Evolutionary conservation across 2,113 vertebrate species (phyloP).

Genomic region (Hylia prasina): DNA sequence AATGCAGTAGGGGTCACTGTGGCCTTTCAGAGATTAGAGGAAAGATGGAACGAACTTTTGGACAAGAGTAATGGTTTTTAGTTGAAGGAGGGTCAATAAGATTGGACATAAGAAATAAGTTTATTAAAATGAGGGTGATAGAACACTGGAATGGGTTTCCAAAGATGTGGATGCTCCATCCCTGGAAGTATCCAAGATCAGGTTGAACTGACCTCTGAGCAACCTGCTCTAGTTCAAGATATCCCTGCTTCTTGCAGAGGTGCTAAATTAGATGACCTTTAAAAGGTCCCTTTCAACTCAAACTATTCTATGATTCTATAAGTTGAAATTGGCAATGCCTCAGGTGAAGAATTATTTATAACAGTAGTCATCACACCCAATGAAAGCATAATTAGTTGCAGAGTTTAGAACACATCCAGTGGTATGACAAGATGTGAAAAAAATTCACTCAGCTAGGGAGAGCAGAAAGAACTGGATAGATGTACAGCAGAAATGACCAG

Average conservation of each 20-base stretch:
- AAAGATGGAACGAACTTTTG: neutral
- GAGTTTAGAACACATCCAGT: neutral
- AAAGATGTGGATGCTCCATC: neutral
- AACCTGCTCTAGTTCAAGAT: neutral
- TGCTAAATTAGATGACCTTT: neutral
- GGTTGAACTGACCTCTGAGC: neutral
- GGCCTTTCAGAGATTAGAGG: neutral
- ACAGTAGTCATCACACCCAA: neutral
- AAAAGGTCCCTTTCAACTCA: neutral
- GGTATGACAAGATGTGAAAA: neutral
- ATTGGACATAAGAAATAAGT: neutral
- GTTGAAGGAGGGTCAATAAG: neutral
- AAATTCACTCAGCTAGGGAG: neutral
- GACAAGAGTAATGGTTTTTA: neutral
- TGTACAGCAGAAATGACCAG: neutral
- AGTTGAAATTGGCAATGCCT: neutral
- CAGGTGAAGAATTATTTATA: neutral
- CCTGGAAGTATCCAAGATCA: neutral
- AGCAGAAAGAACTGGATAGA: neutral
- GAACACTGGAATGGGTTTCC: neutral
- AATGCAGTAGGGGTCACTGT: neutral
- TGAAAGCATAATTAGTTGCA: neutral
- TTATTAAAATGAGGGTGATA: neutral
- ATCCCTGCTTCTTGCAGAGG: neutral
- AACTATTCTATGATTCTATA: neutral